Evolutionary conservation across 2,797 vertebrate species (phyloP), one percentile per base, ranked within the genome.

Genomic region (Falco rusticolus): DNA sequence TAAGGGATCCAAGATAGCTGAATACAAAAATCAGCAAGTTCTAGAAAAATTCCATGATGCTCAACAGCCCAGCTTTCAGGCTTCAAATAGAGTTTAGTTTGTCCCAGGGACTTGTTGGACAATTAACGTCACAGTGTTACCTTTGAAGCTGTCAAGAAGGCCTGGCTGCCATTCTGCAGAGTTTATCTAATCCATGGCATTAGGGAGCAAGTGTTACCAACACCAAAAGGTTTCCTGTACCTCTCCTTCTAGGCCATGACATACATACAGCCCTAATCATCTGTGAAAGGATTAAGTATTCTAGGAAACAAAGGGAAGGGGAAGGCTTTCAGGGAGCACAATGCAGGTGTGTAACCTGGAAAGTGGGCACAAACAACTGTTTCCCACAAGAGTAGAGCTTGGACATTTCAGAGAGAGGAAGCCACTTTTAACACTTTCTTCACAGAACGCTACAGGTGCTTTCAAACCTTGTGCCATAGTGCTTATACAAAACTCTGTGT

Each of bases 1-100:
- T 48, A 47, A 15, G 41, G 69, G 54, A 86, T 69, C 59, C 79
- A 90, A 86, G 59, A 93, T 1, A 84, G 54, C 43, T 29, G 45
- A 93, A 85, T 16, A 68, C 10, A 84, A 75, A 81, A 81, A 68
- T 51, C 76, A 94, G 69, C 77, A 94, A 95, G 50, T 86, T 93
- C 94, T 90, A 94, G 83, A 96, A 90, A 61, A 88, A 84, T 54
- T 43, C 61, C 31, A 29, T 22, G 19, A 61, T 54, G 87, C 48
- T 85, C 37, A 64, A 79, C 41, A 86, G 72, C 34, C 34, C 74
- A 56, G 50, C n/a, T 39, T 81, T n/a, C 53, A 87, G 41, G 34
- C n/a, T 87, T 74, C 37, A 41, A 51, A 85, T 64, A 37, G 68
- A 85, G 68, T 29, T 83, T 20, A 22, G n/a, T 31, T 76, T 63